Base-by-base conservation (phyloP, 2,888 invertebrate genomes). In the Hermaeophaga mercurialis region DNA sequence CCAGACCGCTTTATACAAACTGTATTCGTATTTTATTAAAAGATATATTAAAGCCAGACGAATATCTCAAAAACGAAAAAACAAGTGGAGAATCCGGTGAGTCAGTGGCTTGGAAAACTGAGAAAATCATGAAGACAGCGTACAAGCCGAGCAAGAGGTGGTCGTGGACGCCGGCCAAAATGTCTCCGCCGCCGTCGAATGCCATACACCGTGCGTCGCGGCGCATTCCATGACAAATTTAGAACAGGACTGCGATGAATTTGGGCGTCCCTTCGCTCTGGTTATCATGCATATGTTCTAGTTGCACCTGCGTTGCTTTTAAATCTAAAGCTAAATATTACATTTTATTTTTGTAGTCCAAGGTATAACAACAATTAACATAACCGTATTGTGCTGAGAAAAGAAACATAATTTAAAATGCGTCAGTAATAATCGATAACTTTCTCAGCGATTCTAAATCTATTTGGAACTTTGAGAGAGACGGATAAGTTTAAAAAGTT, bases 181-280 rank as follows among this genome's bases (percentile, higher is more conserved):
- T 56, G 66, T 66, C 66, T 68, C 71, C 73, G 74, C 73, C 73
- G 73, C 72, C 73, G 68, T 61, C 67, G 6, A 28, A 28, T 28
- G n/a, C n/a, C 9, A 22, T 22, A 22, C 6, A 31, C 56, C 50
- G 50, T 50, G 71, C 76, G 75, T 75, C 76, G 66, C 71, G 75
- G 73, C 75, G 76, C 77, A 76, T 76, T 75, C 75, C 74, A 58
- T 41, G 56, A 70, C 73, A 61, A 67, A 76, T 71, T 73, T 77
- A 77, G 75, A 70, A 61, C 62, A 58, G 62, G 59, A 68, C 71
- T 75, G 73, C 74, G 74, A 75, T 71, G 64, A 61, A 67, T 63
- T 67, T 69, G 70, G 50, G 73, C 72, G 73, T 74, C 70, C 68
- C 58, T 59, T 64, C 44, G 57, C 62, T 15, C 36, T 36, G 36